phyloP scores from a whole-genome alignment of 2,113 vertebrate genomes.

The Aegithalos caudatus region DNA sequence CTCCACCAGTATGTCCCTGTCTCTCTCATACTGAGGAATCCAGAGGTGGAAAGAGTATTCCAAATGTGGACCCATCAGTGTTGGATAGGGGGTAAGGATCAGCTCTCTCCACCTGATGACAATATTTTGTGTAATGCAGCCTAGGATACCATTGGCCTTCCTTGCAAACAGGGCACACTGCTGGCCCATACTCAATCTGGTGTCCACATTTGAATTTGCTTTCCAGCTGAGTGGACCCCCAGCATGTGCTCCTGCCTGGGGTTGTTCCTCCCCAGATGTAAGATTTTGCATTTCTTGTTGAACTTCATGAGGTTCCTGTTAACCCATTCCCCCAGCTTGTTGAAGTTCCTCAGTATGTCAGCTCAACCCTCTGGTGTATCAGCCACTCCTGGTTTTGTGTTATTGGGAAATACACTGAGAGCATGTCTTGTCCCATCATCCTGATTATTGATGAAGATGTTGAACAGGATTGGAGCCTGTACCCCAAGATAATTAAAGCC shows the following conservation, averaged over 20 bases:
- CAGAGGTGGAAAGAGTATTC: background rate
- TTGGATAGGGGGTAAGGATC: background rate
- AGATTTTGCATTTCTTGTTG: background rate
- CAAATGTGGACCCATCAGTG: background rate
- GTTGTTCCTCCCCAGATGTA: background rate
- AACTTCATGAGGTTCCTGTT: background rate
- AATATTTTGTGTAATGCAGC: background rate
- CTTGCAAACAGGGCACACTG: background rate
- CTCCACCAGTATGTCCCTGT: background rate
- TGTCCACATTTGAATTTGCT: background rate
- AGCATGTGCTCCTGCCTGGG: background rate
- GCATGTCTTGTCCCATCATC: background rate
- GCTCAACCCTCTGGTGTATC: background rate
- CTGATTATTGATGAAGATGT: background rate
- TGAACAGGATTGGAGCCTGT: background rate
- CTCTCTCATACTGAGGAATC: background rate
- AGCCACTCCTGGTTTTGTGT: background rate
- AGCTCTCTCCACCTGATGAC: background rate
- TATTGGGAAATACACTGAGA: background rate
- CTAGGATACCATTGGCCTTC: background rate
- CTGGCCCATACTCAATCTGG: background rate
- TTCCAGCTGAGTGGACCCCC: background rate
- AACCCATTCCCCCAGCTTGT: background rate
- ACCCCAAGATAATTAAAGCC: background rate
- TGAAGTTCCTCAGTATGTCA: background rate